Percentiles rank a stretch among this genome's conserved stretches.
Evolutionary conservation across 2,797 vertebrate genomes (phyloP).

Genomic region (Dendrocincla tyrannina): DNA sequence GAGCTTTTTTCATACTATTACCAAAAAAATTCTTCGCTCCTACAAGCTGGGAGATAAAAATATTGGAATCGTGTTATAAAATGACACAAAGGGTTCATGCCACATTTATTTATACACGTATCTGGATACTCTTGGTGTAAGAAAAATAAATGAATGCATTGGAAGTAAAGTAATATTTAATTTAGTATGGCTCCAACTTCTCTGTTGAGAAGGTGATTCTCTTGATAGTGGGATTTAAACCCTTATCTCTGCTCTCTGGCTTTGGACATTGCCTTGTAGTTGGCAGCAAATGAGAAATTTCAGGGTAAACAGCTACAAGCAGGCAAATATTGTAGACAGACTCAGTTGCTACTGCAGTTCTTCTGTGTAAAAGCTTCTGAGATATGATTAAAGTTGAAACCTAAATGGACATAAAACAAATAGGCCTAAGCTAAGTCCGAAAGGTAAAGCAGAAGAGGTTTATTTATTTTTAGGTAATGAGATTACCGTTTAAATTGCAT

Average conservation of each 20-base stretch:
- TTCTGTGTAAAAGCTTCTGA: conserved; percentile 46
- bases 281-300: conserved; percentile 42
- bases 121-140: neutral
- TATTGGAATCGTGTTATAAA: neutral
- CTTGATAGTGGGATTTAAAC: conserved; percentile 7
- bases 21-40: neutral
- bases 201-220: neutral
- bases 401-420: conserved; percentile 55
- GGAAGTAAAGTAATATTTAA: conserved; percentile 17
- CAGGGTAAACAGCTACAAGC: conserved; percentile 10
- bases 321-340: conserved; percentile 24
- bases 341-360: neutral
- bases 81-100: neutral
- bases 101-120: neutral
- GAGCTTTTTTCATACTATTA: neutral
- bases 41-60: neutral
- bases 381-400: conserved; percentile 54
- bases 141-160: neutral
- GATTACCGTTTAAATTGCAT: conserved; percentile 55
- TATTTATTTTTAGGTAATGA: conserved; percentile 59
- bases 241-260: neutral
- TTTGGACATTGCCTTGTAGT: conserved; percentile 25
- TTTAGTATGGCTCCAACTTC: neutral
- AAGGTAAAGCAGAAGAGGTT: conserved; percentile 54
- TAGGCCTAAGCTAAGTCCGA: conserved; percentile 32